These are phyloP conservation scores for Dolichallabes microphthalmus DNA, from an alignment of 2,113 vertebrate genomes.

Conservation along the genomic window DNA sequence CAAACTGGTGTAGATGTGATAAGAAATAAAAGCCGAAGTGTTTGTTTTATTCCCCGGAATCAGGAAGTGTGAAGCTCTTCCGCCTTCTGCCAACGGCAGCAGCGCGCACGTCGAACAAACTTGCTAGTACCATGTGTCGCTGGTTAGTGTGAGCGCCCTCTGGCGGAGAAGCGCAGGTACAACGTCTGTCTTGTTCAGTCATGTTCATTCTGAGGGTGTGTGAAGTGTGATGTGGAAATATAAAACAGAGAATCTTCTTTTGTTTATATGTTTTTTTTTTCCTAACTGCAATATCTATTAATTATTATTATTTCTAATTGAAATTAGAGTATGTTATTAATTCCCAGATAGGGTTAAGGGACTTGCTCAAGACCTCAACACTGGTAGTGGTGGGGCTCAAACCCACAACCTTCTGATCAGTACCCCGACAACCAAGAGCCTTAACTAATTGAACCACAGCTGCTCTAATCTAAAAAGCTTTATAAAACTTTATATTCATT, in stretches of 20 bases:
- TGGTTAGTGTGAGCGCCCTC: not conserved
- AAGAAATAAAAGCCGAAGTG: not conserved
- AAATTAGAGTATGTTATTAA: too few relatives aligned
- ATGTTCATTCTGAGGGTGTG: not conserved
- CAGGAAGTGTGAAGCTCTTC: constrained; percentile 35
- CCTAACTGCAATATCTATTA: not conserved
- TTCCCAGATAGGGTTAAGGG: too few relatives aligned
- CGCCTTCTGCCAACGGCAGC: constrained; percentile 49
- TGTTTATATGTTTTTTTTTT: too few relatives aligned
- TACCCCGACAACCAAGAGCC: too few relatives aligned
- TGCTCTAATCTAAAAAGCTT: not conserved
- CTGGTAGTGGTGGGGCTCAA: too few relatives aligned
- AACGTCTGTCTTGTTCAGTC: not conserved
- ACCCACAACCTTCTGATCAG: too few relatives aligned
- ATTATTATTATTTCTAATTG: too few relatives aligned
- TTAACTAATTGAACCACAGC: too few relatives aligned
- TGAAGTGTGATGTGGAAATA: not conserved
- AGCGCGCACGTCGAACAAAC: constrained; percentile 50
- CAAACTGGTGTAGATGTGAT: not conserved
- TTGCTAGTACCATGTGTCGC: not conserved
- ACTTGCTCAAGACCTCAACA: too few relatives aligned
- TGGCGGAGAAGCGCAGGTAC: not conserved
- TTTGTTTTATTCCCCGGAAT: not conserved
- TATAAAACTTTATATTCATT: too few relatives aligned
- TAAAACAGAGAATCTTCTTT: not conserved